Conservation (phyloP, 2,888 invertebrate species). For the Scaeva pyrastri region DNA sequence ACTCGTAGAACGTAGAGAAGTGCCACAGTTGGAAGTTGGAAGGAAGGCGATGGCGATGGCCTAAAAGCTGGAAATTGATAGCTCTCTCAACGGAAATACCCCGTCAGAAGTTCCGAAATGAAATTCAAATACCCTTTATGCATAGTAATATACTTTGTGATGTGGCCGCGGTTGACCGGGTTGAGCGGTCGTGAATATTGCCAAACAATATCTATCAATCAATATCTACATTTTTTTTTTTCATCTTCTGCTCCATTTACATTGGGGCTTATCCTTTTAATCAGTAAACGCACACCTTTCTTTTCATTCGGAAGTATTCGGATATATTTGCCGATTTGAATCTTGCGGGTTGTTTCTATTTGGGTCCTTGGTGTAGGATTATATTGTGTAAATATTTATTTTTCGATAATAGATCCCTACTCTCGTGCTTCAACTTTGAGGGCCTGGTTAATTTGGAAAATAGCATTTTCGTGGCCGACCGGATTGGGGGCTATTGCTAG, state of each 20-base stretch:
- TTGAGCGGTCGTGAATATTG: conserved; percentile 39
- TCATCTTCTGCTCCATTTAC: conserved; percentile 27
- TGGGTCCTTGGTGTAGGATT: conserved; percentile 41
- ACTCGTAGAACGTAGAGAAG: not conserved
- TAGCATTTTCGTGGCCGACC: conserved; percentile 35
- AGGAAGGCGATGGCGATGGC: conserved; percentile 35
- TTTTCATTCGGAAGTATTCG: conserved; percentile 42
- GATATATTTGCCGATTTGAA: conserved; percentile 53
- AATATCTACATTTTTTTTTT: conserved; percentile 52
- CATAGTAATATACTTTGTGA: conserved; percentile 1
- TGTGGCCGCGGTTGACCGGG: not conserved
- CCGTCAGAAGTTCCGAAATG: conserved; percentile 29
- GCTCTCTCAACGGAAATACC: conserved; percentile 32
- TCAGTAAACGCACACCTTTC: conserved; percentile 67
- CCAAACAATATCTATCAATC: conserved; percentile 72
- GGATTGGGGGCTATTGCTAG: not conserved
- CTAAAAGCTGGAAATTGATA: conserved; percentile 67
- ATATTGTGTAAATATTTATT: conserved; percentile 56
- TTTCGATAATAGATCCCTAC: conserved; percentile 45
- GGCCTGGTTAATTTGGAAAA: conserved; percentile 32
- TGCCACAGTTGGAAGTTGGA: conserved; percentile 34
- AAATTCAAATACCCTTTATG: conserved; percentile 27
- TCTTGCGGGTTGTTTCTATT: conserved; percentile 19
- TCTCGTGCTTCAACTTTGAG: conserved; percentile 34
- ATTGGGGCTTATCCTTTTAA: conserved; percentile 68